Evolutionary conservation across 2,113 vertebrate species (phyloP).

Genomic region (Pristiophorus japonicus): DNA sequence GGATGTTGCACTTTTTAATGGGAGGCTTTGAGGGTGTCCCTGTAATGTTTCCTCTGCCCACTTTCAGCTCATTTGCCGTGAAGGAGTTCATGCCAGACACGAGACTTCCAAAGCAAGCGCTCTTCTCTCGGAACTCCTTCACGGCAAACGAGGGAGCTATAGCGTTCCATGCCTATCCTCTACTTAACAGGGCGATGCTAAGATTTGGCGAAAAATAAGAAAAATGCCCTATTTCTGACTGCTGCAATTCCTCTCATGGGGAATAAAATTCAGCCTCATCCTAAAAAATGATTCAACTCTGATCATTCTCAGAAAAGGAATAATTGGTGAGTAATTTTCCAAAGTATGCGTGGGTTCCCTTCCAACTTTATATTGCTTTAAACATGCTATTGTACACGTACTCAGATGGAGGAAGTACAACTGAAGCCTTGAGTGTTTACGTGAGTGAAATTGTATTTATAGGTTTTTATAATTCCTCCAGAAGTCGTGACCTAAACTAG

Average conservation of each 20-base stretch:
- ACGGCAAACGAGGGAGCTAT: background rate
- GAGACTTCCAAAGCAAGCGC: too few species aligned
- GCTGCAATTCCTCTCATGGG: background rate
- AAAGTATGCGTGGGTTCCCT: background rate
- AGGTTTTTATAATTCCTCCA: background rate
- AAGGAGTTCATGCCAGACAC: too few species aligned
- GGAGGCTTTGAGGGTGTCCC: too few species aligned
- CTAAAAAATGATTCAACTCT: background rate
- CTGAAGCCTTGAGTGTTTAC: too few species aligned
- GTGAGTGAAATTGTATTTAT: background rate
- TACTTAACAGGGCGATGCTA: background rate
- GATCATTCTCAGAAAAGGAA: background rate
- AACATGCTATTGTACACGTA: background rate
- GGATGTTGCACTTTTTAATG: too few species aligned
- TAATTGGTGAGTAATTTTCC: background rate
- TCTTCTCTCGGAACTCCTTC: too few species aligned
- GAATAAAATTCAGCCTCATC: too few species aligned
- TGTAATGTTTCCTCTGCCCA: too few species aligned
- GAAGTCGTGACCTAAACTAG: background rate
- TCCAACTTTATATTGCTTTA: background rate
- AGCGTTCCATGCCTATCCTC: background rate
- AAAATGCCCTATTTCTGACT: background rate
- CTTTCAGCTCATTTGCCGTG: too few species aligned
- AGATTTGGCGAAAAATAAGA: background rate
- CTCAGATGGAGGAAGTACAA: background rate